Base-by-base conservation (phyloP, 2,113 vertebrate genomes). In the Ctenomys sociabilis region DNA sequence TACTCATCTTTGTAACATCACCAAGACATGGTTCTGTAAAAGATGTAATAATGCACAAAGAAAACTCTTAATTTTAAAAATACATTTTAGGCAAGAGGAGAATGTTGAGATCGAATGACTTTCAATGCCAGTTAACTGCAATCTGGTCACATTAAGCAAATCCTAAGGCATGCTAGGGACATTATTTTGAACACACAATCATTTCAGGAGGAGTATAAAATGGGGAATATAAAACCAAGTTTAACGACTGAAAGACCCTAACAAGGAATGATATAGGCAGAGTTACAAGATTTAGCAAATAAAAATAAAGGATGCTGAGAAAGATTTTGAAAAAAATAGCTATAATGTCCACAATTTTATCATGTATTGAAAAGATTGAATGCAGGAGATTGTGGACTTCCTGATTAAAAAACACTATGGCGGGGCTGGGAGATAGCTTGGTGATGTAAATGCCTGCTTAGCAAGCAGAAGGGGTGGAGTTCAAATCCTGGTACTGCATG, bases 391-490 rank as follows among this genome's bases (percentile, higher is more conserved):
- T 78, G 52, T 83, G 22, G 26, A 22, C n/a, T 22, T 68, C 73
- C 57, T 90, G 80, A 92, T n/a, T 54, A 16, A 73, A 92, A 96
- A 32, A 86, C 43, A 72, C 35, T 73, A 78, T 21, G 90, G 35
- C 24, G 90, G 6, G 5, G 57, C 21, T 59, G 57, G 57, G 57
- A 59, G 11, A 22, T 59, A 59, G 57, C 16, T 57, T 19, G 17
- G 54, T 57, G 54, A 19, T 22, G 3, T 59, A 59, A 59, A 21
- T 5, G 5, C 57, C 57, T 21, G 57, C 21, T 21, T 59, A 21
- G 6, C 57, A 59, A 59, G 57, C 7, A 7, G 4, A 22, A 59
- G 57, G 57, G 17, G 57, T 19, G 17, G 57, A 59, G 57, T 59
- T 59, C 21, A 12, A 59, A 4, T 22, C 57, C 57, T 5, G 12